phyloP scores from a whole-genome alignment of 1,140 invertebrate species.

The Tetramorium simillimum region DNA sequence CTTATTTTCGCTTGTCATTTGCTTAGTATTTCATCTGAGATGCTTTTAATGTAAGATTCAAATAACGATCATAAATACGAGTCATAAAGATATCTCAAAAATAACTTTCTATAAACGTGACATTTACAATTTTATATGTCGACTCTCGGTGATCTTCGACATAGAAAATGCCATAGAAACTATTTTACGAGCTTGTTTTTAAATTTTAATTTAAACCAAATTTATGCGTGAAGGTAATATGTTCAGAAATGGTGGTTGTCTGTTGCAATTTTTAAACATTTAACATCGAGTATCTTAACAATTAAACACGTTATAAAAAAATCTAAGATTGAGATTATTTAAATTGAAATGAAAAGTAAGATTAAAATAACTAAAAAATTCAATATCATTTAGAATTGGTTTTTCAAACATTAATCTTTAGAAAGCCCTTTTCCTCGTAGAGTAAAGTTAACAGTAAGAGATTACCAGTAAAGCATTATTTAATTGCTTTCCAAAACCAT shows the following conservation, averaged over 20 bases:
- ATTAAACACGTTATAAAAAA: background rate
- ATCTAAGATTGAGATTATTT: background rate
- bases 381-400: background rate
- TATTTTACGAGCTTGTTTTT: background rate
- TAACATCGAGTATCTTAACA: background rate
- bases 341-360: background rate
- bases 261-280: background rate
- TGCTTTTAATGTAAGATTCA: background rate
- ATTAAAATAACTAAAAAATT: background rate
- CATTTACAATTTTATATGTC: background rate
- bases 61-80: background rate
- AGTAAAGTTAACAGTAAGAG: background rate
- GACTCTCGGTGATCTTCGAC: background rate
- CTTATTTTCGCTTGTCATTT: background rate
- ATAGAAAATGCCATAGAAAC: background rate
- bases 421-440: background rate
- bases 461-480: slow-evolving; percentile 13
- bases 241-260: background rate
- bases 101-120: background rate
- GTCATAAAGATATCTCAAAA: background rate
- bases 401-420: slow-evolving; percentile 2
- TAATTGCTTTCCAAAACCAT: slow-evolving; percentile 9
- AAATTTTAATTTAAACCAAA: slow-evolving; percentile 23
- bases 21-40: background rate
- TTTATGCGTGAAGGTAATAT: background rate